Base-by-base conservation (phyloP, 2,797 vertebrate genomes). In the Dicrostonyx torquatus region DNA sequence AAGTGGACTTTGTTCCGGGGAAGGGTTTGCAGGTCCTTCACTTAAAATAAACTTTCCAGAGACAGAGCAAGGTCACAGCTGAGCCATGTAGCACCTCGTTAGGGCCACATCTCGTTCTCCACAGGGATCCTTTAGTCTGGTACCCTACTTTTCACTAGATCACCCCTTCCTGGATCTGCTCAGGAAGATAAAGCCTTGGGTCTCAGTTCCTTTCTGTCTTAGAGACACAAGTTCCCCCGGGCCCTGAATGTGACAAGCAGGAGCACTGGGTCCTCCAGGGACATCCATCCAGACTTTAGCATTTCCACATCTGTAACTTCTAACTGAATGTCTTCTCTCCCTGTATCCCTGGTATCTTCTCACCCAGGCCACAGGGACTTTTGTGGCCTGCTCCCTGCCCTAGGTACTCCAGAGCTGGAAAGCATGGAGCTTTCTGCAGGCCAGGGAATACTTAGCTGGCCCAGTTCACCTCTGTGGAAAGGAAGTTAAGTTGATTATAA, bases 21-120 rank as follows among this genome's bases (percentile, higher is more conserved):
- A 66, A 73, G 66, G 58, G 5, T 58, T 48, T 85, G 17, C 24
- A 20, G 13, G 6, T 37, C 58, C 37, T 24, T 86, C 5, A 4
- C 66, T 12, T 43, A 80, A 12, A 10, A 78, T 31, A 84, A 45
- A n/a, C 48, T 62, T 24, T 1, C 78, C 53, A 53, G 93, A 26
- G 53, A 18, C 3, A 2, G 2, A 11, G 17, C 18, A 34, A 78
- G 79, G 18, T 26, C 4, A 45, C 3, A 3, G 12, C 5, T 14
- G 34, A 22, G 20, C 3, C 2, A 11, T 2, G 24, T 2, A 24
- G 20, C 58, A 15, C 40, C 24, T 66, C 0, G 1, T 17, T 66
- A 10, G 13, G 40, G 10, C 11, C 37, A 55, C 48, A 18, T 34
- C 40, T 15, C 6, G 7, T 34, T 76, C 60, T 90, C 85, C 75